Evolutionary conservation across 2,888 invertebrate genomes (phyloP), one percentile per base, ranked within the genome.

Genomic region (Epirrita christyi): DNA sequence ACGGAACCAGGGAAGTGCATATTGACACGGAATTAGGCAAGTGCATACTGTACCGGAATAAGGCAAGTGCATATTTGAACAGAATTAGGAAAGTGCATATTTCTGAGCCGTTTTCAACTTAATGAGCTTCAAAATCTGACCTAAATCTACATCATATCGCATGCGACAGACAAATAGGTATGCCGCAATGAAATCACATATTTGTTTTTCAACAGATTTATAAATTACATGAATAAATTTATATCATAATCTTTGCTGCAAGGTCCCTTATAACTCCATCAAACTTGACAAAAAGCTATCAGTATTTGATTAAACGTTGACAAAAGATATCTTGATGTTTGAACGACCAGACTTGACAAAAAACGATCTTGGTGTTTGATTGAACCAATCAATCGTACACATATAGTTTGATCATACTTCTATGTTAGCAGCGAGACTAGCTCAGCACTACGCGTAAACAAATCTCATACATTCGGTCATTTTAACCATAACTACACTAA

Each of bases 401-500:
- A 70, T 69, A 71, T 66, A 70, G 36, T 71, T 71, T 70, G 74
- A 70, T 64, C 60, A 50, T 53, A 59, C 49, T 46, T 41, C 38
- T 72, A 69, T 59, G 61, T 63, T 64, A 58, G 67, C 66, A 63
- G 67, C 64, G 66, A 66, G 64, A 66, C 66, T 62, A 54, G 66
- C 72, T 64, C 68, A 61, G 67, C 60, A 57, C 67, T 61, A 64
- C 59, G 55, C 59, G 42, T 60, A 53, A 64, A 59, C 56, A 57
- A 67, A 70, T 69, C 68, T 70, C 66, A 65, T 64, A 67, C 34
- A 63, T 51, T 53, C 63, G 59, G 63, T 64, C 61, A 69, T 59
- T 55, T 61, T 42, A 63, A 71, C 63, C 70, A 75, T 67, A 74
- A 66, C 78, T 77, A 81, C 71, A 53, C 76, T 81, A 83, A 63